Percentiles rank a stretch among this genome's conserved stretches.
phyloP scores from a whole-genome alignment of 64 coral and sea anemone genomes.

The Dendrophyllia cribrosa region DNA sequence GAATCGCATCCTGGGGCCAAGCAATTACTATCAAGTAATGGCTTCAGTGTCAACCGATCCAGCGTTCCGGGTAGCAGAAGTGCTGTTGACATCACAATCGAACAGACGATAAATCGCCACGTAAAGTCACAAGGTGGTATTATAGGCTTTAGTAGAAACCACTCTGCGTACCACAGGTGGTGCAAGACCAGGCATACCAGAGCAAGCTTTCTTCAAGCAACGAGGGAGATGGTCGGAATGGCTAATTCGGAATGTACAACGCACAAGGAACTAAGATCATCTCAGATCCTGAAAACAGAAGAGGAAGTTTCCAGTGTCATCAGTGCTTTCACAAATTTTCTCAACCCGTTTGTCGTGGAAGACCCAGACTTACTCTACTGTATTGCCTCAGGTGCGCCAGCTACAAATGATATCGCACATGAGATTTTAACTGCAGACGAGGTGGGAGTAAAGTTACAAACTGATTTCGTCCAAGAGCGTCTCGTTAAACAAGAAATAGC shows the following conservation, averaged over 20 bases:
- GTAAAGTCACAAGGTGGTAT: not conserved
- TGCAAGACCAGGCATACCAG: not conserved
- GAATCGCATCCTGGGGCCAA: slow-evolving; percentile 8
- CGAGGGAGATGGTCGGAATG: not conserved
- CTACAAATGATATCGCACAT: not conserved
- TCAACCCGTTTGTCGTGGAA: not conserved
- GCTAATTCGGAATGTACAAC: not conserved
- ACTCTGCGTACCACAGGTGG: slow-evolving; percentile 11
- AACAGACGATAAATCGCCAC: slow-evolving; percentile 39
- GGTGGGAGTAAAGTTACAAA: not conserved
- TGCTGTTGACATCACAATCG: slow-evolving; percentile 41
- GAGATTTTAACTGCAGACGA: slow-evolving; percentile 12
- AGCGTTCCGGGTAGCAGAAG: slow-evolving; percentile 1
- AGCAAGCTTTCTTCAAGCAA: not conserved
- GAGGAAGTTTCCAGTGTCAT: not conserved
- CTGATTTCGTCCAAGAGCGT: not conserved
- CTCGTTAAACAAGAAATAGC: not conserved
- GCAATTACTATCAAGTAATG: slow-evolving; percentile 7
- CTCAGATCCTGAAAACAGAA: not conserved
- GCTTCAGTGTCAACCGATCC: slow-evolving; percentile 47
- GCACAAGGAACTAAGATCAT: not conserved
- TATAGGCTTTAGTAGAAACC: not conserved
- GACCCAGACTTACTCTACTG: not conserved
- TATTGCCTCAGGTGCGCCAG: not conserved
- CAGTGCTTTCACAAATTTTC: not conserved